phyloP scores from a whole-genome alignment of 2,113 vertebrate genomes.

The Pleuronectes platessa region DNA sequence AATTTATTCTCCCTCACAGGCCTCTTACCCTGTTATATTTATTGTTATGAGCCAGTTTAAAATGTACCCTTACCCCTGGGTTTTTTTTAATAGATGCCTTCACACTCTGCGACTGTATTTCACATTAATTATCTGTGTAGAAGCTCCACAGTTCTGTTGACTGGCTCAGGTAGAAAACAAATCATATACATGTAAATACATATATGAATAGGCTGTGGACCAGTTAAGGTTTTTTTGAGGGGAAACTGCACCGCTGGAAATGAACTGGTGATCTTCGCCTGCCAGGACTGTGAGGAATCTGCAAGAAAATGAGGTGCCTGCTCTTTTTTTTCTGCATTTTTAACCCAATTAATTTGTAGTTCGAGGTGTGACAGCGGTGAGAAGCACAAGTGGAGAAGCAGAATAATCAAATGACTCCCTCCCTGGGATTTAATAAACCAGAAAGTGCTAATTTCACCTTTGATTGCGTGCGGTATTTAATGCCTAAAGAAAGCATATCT shows the following conservation, averaged over 20 bases:
- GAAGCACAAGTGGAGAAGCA: slow-evolving; percentile 64
- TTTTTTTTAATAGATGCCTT: slow-evolving; percentile 23
- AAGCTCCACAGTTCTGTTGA: slow-evolving; percentile 14
- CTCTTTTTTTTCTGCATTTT: slow-evolving; percentile 58
- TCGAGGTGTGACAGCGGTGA: slow-evolving; percentile 73
- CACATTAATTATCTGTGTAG: slow-evolving; percentile 46
- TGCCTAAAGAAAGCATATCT: slow-evolving; percentile 66
- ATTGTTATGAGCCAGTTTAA: slow-evolving; percentile 35
- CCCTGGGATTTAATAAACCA: slow-evolving; percentile 72
- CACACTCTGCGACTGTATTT: slow-evolving; percentile 33
- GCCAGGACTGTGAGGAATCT: slow-evolving; percentile 11
- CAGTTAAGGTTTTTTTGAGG: slow-evolving; percentile 9
- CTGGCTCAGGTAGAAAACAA: slow-evolving; percentile 38
- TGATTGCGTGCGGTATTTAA: slow-evolving; percentile 72
- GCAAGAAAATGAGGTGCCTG: slow-evolving; percentile 45
- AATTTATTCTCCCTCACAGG: slow-evolving; percentile 20
- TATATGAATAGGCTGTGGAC: slow-evolving; percentile 8
- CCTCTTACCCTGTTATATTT: slow-evolving; percentile 31
- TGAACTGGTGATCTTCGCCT: slow-evolving; percentile 29
- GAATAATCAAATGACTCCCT: slow-evolving; percentile 72
- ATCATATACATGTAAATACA: slow-evolving; percentile 46
- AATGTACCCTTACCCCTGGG: slow-evolving; percentile 19
- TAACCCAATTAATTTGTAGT: slow-evolving; percentile 74
- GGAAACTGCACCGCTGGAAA: slow-evolving; percentile 20
- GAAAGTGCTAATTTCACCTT: slow-evolving; percentile 77